Percentiles rank a stretch among this genome's conserved stretches.
These are phyloP conservation scores for Bergia sp. DNA, from an alignment of 92 coral and sea anemone species.

Conservation along the genomic window DNA sequence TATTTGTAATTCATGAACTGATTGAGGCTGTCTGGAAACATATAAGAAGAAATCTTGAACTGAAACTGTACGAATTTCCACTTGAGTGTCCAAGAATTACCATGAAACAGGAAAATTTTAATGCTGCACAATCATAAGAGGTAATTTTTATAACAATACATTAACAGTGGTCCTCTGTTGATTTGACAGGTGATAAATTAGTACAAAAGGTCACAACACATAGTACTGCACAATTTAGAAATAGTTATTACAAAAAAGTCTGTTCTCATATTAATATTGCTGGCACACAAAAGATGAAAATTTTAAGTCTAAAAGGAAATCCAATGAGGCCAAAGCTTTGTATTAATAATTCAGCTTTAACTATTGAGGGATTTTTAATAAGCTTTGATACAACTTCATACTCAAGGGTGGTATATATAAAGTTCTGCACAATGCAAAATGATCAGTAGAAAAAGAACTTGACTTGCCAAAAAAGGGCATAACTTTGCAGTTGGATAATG, in stretches of 20 bases:
- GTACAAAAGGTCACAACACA: not conserved
- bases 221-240: no score
- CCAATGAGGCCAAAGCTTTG: not conserved
- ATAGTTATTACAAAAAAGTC: not conserved
- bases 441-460: not conserved
- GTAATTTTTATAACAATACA: no score
- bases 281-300: no score
- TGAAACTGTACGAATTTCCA: no score
- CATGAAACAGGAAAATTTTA: not conserved
- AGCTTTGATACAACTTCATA: not conserved
- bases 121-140: no score
- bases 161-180: not conserved
- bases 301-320: not conserved
- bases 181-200: not conserved
- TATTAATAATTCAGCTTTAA: no score
- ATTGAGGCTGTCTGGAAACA: not conserved
- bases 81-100: not conserved
- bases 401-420: not conserved
- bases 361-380: no score
- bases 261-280: not conserved
- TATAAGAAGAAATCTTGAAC: not conserved
- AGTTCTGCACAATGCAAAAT: not conserved
- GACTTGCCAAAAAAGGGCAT: conserved; percentile 17
- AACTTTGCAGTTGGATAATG: not conserved
- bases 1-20: no score